Evolutionary conservation across 1,140 invertebrate genomes (phyloP), one percentile per base, ranked within the genome.

Genomic region (Cotesia chilonis): DNA sequence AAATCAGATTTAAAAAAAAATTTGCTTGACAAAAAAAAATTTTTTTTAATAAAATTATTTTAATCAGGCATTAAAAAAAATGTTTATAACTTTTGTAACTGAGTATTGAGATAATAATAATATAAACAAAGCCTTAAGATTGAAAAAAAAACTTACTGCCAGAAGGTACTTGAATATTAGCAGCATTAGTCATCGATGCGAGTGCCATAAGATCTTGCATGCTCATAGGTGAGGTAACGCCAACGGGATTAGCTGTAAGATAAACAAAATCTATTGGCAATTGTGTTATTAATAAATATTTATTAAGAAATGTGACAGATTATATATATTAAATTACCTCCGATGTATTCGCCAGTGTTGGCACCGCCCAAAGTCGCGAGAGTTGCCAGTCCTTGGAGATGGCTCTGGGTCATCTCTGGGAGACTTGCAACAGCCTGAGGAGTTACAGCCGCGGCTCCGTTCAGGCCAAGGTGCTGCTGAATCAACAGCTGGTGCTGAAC

Each of bases 161-260:
- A 78, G 89, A 88, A 73, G 89, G 88, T 71, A 90, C 88, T 79
- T 88, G 87, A 76, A 89, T 87, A 73, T 86, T 85, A 76, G 88
- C 89, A 74, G 86, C 89, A 75, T 88, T 89, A 65, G 94, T 92
- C 89, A 95, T 95, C 9, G 95, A 94, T 41, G 95, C 95, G 76
- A 96, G 87, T 36, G 95, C 94, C 69, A 95, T 94, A 79, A 97
- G 86, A 86, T 96, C 96, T 87, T 96, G 95, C 86, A 96, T 92
- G 75, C 93, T 94, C 88, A 96, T 94, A 28, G 94, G 94, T 76
- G 91, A 91, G 79, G 94, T 54, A 61, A 54, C 28, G 14, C 17
- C 84, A 79, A 89, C 85, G 74, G 90, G 87, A 79, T 90, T 84
- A 55, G 87, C 86, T 83, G 80, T 76, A 82, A 73, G 70, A 73